Conservation (phyloP, 2,888 invertebrate genomes). For the Metacarcinus magister region DNA sequence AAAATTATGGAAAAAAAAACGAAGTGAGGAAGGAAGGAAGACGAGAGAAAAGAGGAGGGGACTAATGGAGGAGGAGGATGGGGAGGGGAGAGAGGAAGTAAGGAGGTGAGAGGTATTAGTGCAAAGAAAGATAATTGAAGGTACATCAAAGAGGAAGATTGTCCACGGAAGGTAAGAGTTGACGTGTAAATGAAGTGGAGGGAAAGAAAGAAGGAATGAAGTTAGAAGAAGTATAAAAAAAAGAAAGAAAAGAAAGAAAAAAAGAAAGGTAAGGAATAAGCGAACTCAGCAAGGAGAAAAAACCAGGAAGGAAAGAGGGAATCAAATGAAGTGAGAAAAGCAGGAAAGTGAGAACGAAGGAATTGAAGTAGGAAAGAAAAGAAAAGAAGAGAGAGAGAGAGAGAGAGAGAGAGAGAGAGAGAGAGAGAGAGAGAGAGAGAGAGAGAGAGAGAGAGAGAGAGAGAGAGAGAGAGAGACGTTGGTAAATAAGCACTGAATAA, state of each 20-base stretch:
- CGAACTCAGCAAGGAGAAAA: too few relatives aligned
- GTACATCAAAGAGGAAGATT: neutral
- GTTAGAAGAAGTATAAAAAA: too few relatives aligned
- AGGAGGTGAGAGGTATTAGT: neutral
- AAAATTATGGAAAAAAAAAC: neutral
- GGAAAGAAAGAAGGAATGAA: neutral
- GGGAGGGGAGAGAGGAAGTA: neutral
- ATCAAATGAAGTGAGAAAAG: neutral
- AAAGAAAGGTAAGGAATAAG: too few relatives aligned
- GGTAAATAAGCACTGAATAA: neutral
- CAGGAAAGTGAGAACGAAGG: neutral
- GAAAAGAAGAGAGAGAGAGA: neutral
- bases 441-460: neutral
- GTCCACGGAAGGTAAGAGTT: too few relatives aligned
- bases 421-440: slow-evolving; percentile 45
- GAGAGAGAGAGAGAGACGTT: neutral
- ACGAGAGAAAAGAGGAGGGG: neutral
- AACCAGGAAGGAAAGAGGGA: neutral
- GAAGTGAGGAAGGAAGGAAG: neutral
- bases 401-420: slow-evolving; percentile 32
- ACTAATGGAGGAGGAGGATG: neutral
- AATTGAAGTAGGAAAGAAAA: neutral
- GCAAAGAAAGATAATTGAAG: neutral
- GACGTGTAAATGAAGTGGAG: neutral
- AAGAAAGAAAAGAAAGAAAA: too few relatives aligned